Base-by-base conservation (phyloP, 1,140 invertebrate species). In the Drosophila pseudoananassae region DNA sequence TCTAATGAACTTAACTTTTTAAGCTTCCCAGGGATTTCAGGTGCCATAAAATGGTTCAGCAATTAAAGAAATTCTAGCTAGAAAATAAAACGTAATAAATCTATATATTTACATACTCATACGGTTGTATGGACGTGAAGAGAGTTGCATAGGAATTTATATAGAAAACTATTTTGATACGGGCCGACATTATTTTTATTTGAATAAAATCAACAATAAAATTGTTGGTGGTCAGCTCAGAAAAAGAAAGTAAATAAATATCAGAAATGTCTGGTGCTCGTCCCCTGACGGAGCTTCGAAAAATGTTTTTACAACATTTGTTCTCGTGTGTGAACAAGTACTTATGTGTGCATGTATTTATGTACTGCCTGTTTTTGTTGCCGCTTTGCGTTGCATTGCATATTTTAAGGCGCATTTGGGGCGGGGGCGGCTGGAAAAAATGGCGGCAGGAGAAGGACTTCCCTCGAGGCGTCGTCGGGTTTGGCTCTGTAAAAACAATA, bases 301-400 rank as follows among this genome's bases (percentile, higher is more conserved):
- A 82, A 85, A 69, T 85, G 83, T 85, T 85, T 85, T 85, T 84
- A 76, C 81, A 84, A 85, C 72, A 85, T 76, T 83, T 83, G 51
- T 80, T 47, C 47, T 33, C 38, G 53, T 33, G 7, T 54, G 46
- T 2, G 56, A 8, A 27, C 4, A 49, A n/a, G 17, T 45, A 29
- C 9, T 6, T 53, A 14, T 33, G 23, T 56, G 8, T 56, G 8
- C 2, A 9, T 31, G 33, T 25, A 55, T 60, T 33, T 36, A 36
- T 40, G 14, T 51, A 46, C 58, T 52, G 29, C 33, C 38, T 53
- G 56, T 59, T 73, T 66, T 57, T 71, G 56, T 53, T 66, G 53
- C 38, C 52, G 15, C 63, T 53, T 45, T 43, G 65, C 65, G 38
- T 52, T 50, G 61, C 36, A 38, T 76, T 80, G 81, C 80, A 84